These are phyloP conservation scores for Drosophila mayri DNA, from an alignment of 1,140 invertebrate genomes.

Conservation along the genomic window DNA sequence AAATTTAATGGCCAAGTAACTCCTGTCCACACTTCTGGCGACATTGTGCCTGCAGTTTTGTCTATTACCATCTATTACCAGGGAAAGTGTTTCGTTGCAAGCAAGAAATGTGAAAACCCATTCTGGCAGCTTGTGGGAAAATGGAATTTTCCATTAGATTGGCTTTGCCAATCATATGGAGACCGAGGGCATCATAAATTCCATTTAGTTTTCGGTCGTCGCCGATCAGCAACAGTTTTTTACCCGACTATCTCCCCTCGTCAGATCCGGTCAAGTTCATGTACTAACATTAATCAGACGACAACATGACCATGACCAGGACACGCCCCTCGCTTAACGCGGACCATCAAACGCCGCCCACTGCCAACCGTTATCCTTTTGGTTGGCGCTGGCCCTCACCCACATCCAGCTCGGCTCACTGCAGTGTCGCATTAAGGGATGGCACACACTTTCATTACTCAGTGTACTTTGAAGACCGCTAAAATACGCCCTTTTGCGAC, in stretches of 20 bases:
- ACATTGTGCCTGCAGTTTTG: neutral
- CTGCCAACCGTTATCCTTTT: conserved; percentile 18
- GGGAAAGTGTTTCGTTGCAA: conserved; percentile 18
- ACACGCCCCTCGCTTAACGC: conserved; percentile 17
- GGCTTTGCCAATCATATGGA: conserved; percentile 63
- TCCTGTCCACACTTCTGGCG: neutral
- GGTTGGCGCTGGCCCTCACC: conserved; percentile 37
- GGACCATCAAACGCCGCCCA: conserved; percentile 14
- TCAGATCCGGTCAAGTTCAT: conserved; percentile 35
- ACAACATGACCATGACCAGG: conserved; percentile 1
- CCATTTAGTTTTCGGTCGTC: conserved; percentile 49
- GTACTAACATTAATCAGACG: conserved; percentile 54
- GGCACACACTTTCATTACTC: conserved; percentile 24
- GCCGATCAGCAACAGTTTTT: conserved; percentile 41
- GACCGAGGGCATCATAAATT: conserved; percentile 62
- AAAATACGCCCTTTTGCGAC: neutral
- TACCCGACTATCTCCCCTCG: conserved; percentile 1
- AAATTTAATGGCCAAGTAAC: conserved; percentile 1
- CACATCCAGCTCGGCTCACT: conserved; percentile 18
- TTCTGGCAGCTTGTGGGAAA: conserved; percentile 31
- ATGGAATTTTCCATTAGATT: conserved; percentile 78
- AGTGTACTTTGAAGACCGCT: conserved; percentile 17
- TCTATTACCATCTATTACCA: conserved; percentile 10
- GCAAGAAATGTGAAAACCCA: conserved; percentile 33
- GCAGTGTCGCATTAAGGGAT: conserved; percentile 12